A percentile compares a stretch with the other conserved stretches of the same genome.
Conservation (phyloP, 2,797 vertebrate species). For the Lophotriccus pileatus region DNA sequence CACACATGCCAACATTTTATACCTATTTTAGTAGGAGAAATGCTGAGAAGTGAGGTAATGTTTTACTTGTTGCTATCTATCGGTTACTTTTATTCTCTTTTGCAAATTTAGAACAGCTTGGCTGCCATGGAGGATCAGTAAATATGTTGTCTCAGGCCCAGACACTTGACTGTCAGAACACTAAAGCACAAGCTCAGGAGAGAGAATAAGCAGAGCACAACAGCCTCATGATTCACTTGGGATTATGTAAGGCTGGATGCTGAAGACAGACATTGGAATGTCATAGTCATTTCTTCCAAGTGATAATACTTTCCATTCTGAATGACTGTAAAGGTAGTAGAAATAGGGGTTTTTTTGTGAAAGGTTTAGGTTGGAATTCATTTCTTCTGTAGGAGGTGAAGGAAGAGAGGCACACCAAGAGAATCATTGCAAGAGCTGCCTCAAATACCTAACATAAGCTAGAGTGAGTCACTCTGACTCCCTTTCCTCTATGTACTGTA, state of each 20-base stretch:
- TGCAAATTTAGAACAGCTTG: not conserved
- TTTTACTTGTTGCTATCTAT: not conserved
- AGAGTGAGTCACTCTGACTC: not conserved
- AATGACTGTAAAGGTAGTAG: not conserved
- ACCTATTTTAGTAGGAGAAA: not conserved
- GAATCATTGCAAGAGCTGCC: not conserved
- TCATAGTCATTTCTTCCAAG: not conserved
- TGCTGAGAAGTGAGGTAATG: not conserved
- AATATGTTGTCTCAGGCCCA: not conserved
- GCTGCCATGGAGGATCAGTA: not conserved
- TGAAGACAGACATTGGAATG: not conserved
- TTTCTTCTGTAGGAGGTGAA: not conserved
- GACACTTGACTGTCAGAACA: not conserved
- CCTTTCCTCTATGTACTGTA: not conserved
- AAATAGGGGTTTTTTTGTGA: not conserved
- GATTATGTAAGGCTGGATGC: not conserved
- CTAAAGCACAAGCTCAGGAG: not conserved
- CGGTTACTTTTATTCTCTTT: not conserved
- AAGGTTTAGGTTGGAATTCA: not conserved
- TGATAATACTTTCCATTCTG: not conserved
- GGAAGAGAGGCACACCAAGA: not conserved
- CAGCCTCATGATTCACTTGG: not conserved
- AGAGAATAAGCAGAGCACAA: not conserved
- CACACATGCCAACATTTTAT: not conserved
- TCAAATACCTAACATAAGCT: not conserved